phyloP scores from a whole-genome alignment of 2,113 vertebrate genomes.

The Mobula hypostoma region DNA sequence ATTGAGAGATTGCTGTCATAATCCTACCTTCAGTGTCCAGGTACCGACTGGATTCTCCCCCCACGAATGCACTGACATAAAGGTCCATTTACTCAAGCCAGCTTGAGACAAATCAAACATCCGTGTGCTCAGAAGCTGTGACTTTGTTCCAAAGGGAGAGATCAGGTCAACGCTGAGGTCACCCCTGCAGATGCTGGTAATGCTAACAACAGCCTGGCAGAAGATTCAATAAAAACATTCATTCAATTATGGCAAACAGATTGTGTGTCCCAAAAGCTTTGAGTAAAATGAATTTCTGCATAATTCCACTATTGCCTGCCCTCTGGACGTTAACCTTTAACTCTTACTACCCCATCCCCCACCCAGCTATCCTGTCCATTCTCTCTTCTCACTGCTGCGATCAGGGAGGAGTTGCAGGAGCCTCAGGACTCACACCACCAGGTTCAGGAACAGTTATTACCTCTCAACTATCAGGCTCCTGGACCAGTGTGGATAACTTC shows the following conservation, averaged over 20 bases:
- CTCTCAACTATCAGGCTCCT: no score
- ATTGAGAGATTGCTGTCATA: not conserved
- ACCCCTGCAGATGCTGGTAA: constrained; percentile 50
- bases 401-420: no score
- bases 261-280: constrained; percentile 50
- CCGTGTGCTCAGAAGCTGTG: constrained; percentile 48
- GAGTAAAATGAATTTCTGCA: constrained; percentile 52
- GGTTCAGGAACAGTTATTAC: no score
- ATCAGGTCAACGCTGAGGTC: constrained; percentile 51
- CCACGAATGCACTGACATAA: constrained; percentile 48
- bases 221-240: constrained; percentile 49
- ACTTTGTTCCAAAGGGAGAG: constrained; percentile 49
- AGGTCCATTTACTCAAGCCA: constrained; percentile 47
- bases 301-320: constrained; percentile 47
- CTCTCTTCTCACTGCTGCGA: no score
- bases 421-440: no score
- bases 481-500: no score
- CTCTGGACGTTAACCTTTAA: constrained; percentile 46
- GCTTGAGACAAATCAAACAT: constrained; percentile 43
- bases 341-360: constrained; percentile 40
- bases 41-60: constrained; percentile 44
- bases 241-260: constrained; percentile 52
- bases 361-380: no score
- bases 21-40: constrained; percentile 46
- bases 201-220: constrained; percentile 47